Evolutionary conservation across 2,113 vertebrate species (phyloP).

Genomic region (Halcyon malimbica): DNA sequence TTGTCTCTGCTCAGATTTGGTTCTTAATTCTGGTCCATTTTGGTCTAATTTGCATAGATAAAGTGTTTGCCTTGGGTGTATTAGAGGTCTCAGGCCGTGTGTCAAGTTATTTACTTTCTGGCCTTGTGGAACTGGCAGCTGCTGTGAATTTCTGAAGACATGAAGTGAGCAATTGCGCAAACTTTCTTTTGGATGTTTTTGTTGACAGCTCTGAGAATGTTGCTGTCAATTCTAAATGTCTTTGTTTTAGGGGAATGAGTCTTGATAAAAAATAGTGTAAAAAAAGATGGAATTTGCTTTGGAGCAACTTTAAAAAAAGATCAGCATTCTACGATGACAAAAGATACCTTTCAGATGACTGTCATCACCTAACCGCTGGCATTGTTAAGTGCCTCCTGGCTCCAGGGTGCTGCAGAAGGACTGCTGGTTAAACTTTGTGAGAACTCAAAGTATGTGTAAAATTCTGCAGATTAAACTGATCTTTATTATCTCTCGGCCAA

Average conservation of each 20-base stretch:
- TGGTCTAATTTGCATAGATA: background rate
- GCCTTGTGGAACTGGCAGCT: background rate
- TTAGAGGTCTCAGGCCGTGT: background rate
- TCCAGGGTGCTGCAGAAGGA: background rate
- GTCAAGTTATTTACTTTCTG: background rate
- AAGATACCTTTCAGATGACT: background rate
- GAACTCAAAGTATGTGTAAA: slow-evolving; percentile 33
- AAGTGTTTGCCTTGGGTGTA: background rate
- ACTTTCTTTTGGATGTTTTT: background rate
- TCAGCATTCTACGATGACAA: background rate
- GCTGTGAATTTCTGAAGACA: background rate
- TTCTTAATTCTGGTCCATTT: background rate
- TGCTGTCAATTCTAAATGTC: background rate
- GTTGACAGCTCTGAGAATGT: background rate
- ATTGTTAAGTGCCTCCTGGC: background rate
- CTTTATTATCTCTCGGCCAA: background rate
- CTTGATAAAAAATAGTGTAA: background rate
- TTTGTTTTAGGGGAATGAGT: background rate
- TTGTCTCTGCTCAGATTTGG: background rate
- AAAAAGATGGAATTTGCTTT: background rate
- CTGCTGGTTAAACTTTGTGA: background rate
- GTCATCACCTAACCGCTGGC: background rate
- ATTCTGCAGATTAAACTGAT: slow-evolving; percentile 46
- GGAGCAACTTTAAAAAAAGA: background rate
- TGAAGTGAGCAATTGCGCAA: background rate